Evolutionary conservation across 1,140 invertebrate species (phyloP).

Genomic region (Grapholita molesta): DNA sequence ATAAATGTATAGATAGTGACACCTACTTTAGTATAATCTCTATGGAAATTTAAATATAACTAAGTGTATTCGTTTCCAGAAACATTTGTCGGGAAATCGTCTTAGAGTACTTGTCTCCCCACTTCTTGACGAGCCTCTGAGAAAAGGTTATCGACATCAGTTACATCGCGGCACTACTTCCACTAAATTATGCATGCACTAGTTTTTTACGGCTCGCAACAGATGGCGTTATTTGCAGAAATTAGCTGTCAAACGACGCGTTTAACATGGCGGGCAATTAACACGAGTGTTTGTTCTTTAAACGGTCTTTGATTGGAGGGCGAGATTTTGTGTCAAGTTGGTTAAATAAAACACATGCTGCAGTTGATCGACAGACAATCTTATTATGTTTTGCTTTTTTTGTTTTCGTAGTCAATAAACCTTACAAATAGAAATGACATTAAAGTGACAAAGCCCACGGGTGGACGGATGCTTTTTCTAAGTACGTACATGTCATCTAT

Average conservation of each 20-base stretch:
- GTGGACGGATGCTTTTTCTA: too few relatives aligned
- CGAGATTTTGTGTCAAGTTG: neutral
- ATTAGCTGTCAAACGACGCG: constrained; percentile 18
- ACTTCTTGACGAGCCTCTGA: neutral
- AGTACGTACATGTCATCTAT: too few relatives aligned
- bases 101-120: neutral
- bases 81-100: too few relatives aligned
- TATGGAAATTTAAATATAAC: too few relatives aligned
- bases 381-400: neutral
- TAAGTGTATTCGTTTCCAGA: too few relatives aligned
- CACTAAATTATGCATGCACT: constrained; percentile 14
- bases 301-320: constrained; percentile 10
- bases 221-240: constrained; percentile 17
- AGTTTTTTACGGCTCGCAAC: constrained; percentile 15
- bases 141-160: neutral
- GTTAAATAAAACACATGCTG: neutral
- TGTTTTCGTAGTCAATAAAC: neutral
- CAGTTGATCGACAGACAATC: neutral
- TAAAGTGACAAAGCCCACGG: too few relatives aligned
- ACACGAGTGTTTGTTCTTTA: constrained; percentile 8
- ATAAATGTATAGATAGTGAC: too few relatives aligned
- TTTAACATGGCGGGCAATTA: constrained; percentile 12
- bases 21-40: too few relatives aligned
- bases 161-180: neutral
- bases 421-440: too few relatives aligned